These are phyloP conservation scores for Mus spicilegus DNA, from an alignment of 2,113 vertebrate genomes.

Conservation along the genomic window DNA sequence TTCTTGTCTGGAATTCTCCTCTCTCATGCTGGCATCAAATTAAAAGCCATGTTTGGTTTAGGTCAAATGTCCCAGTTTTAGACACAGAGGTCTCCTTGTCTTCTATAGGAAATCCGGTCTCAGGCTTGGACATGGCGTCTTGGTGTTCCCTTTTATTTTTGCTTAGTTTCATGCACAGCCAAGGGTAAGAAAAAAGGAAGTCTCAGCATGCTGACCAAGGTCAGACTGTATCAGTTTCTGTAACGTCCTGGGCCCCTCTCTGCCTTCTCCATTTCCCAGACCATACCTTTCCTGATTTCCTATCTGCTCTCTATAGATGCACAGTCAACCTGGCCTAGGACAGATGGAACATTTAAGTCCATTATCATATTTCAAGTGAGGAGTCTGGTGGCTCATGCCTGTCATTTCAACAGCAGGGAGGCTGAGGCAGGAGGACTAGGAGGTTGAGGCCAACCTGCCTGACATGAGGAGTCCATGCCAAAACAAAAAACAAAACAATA, in stretches of 20 bases:
- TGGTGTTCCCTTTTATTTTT: background rate
- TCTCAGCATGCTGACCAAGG: background rate
- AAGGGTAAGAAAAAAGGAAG: background rate
- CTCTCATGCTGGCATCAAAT: background rate
- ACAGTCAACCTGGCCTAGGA: background rate
- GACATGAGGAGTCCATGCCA: background rate
- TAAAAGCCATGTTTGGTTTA: background rate
- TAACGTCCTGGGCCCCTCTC: background rate
- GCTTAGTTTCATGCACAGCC: background rate
- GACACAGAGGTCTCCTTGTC: background rate
- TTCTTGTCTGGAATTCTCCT: background rate
- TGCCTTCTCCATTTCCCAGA: fast-evolving
- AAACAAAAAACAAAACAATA: background rate
- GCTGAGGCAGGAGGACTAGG: background rate
- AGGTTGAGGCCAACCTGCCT: background rate
- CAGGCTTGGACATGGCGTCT: fast-evolving
- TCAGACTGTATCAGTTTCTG: background rate
- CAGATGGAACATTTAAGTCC: background rate
- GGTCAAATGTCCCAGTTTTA: background rate
- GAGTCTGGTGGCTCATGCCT: background rate
- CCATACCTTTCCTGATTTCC: background rate
- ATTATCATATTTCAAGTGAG: background rate
- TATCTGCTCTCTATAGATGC: background rate
- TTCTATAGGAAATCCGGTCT: background rate
- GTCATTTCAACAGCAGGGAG: background rate